Evolutionary conservation across 2,888 invertebrate genomes (phyloP).

Genomic region (Heliconius aoede): DNA sequence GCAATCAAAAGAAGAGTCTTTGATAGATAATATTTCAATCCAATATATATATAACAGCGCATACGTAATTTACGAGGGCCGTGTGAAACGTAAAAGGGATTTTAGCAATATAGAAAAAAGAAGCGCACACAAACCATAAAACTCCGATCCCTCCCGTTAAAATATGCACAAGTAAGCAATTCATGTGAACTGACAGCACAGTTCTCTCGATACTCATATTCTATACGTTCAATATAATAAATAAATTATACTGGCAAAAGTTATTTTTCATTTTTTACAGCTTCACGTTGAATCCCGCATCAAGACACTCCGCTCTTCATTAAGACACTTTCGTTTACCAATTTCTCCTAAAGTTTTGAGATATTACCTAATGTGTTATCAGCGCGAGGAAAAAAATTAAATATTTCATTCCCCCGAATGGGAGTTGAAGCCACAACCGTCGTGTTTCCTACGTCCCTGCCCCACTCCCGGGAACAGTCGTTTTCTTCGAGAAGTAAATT

Average conservation of each 20-base stretch:
- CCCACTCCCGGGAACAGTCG: too few relatives aligned
- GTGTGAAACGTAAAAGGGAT: slow-evolving; percentile 19
- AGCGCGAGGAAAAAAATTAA: too few relatives aligned
- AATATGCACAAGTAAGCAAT: slow-evolving; percentile 28
- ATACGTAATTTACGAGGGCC: background rate
- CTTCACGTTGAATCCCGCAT: too few relatives aligned
- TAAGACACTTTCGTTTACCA: too few relatives aligned
- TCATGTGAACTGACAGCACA: slow-evolving; percentile 5
- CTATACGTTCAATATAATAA: background rate
- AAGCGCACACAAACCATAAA: slow-evolving; percentile 25
- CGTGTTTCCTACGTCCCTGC: too few relatives aligned
- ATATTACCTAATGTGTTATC: too few relatives aligned
- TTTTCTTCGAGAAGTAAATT: background rate
- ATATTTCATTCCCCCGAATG: too few relatives aligned
- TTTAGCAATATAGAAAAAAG: slow-evolving; percentile 21
- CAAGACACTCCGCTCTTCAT: too few relatives aligned
- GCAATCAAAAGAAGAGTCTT: too few relatives aligned
- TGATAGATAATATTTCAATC: background rate
- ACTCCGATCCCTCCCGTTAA: slow-evolving; percentile 25
- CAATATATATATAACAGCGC: background rate
- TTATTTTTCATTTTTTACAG: too few relatives aligned
- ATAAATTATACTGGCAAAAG: background rate
- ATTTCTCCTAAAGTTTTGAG: too few relatives aligned
- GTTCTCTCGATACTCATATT: background rate
- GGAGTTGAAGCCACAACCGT: too few relatives aligned